Percentiles rank a stretch among this genome's conserved stretches.
Evolutionary conservation across 2,888 invertebrate species (phyloP).

Genomic region (Pandemis corylana): DNA sequence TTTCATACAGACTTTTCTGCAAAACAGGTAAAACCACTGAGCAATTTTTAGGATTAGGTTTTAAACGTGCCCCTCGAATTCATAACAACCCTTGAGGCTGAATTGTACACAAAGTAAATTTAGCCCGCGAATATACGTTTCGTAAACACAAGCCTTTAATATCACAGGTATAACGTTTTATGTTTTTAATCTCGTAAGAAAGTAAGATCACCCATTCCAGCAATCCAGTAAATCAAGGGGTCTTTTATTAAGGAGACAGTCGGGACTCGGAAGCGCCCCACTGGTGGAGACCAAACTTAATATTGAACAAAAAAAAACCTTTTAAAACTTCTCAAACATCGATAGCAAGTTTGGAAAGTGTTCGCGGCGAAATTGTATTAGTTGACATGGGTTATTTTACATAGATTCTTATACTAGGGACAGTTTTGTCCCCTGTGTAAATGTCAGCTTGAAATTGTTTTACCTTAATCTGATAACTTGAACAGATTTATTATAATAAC

Average conservation of each 20-base stretch:
- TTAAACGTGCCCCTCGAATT: background rate
- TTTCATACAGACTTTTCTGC: background rate
- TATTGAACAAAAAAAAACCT: conserved; percentile 24
- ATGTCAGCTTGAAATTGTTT: background rate
- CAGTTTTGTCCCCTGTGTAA: background rate
- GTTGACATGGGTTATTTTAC: conserved; percentile 1
- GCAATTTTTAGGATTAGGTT: background rate
- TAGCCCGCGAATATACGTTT: conserved; percentile 12
- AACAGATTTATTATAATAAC: too few relatives aligned
- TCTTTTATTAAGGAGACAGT: conserved; percentile 41
- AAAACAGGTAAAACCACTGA: background rate
- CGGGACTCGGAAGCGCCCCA: conserved; percentile 24
- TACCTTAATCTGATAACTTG: background rate
- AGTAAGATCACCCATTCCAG: conserved; percentile 43
- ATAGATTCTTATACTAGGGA: background rate
- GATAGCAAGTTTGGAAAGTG: conserved; percentile 12
- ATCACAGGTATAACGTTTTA: conserved; percentile 38
- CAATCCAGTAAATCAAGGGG: conserved; percentile 42
- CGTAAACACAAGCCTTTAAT: conserved; percentile 40
- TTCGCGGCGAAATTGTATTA: conserved; percentile 8
- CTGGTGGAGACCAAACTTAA: conserved; percentile 25
- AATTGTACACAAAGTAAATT: conserved; percentile 21
- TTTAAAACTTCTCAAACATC: conserved; percentile 24
- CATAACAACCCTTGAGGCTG: conserved; percentile 5
- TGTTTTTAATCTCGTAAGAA: conserved; percentile 45